These are phyloP conservation scores for Acanthochromis polyacanthus DNA, from an alignment of 2,113 vertebrate species.

Conservation along the genomic window DNA sequence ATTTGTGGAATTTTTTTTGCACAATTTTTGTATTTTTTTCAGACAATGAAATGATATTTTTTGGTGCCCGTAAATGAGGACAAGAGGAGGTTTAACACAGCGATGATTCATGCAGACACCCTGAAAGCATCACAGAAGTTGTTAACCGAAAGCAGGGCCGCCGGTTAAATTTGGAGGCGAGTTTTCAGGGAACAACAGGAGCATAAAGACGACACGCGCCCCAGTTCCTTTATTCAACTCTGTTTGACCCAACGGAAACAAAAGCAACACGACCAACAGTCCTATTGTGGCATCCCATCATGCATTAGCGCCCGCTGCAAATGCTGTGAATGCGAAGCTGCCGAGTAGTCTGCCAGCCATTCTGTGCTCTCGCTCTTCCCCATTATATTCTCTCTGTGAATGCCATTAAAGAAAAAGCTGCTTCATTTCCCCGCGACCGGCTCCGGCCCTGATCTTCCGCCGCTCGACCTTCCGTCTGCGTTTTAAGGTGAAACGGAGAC, in stretches of 20 bases:
- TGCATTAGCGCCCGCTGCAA: conserved; percentile 11
- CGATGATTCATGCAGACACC: background rate
- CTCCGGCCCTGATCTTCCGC: conserved; percentile 19
- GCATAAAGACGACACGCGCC: background rate
- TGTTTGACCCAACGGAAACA: conserved; percentile 14
- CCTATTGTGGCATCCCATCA: conserved; percentile 24
- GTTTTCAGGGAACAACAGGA: background rate
- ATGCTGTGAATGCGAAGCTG: conserved; percentile 18
- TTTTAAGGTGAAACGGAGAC: conserved; percentile 40
- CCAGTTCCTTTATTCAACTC: background rate
- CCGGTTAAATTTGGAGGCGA: background rate
- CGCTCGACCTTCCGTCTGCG: conserved; percentile 32
- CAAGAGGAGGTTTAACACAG: too few species aligned
- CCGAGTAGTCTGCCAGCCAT: conserved; percentile 2
- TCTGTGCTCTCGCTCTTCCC: background rate
- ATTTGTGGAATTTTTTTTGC: too few species aligned
- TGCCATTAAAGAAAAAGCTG: conserved; percentile 38
- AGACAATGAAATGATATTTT: too few species aligned
- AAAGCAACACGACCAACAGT: conserved; percentile 16
- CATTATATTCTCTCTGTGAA: conserved; percentile 40
- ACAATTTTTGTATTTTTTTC: too few species aligned
- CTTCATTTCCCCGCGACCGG: conserved; percentile 19
- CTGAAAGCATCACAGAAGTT: background rate
- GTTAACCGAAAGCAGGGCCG: background rate
- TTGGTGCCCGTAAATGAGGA: too few species aligned